A percentile compares a stretch with the other conserved stretches of the same genome.
Conservation (phyloP, 2,113 vertebrate genomes). For the Pygoscelis adeliae region DNA sequence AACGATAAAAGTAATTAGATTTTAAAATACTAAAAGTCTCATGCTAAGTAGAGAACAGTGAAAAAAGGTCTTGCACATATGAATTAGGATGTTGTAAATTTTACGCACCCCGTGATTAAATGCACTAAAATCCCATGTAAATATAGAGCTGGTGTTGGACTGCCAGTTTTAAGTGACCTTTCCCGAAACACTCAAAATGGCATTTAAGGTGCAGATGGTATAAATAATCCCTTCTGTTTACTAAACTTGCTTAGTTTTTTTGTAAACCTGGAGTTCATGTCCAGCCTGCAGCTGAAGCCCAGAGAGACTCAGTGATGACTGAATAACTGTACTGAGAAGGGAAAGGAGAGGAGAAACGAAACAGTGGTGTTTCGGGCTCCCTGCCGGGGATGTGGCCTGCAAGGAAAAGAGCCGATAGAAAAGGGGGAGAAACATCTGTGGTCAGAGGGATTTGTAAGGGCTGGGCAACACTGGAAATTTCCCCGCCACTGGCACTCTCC, state of each 20-base stretch:
- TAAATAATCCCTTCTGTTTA: slow-evolving; percentile 51
- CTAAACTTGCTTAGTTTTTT: slow-evolving; percentile 31
- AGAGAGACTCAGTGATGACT: neutral
- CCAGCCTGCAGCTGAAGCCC: neutral
- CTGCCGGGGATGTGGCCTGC: rapidly evolving
- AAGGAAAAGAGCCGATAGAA: neutral
- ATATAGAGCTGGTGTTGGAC: neutral
- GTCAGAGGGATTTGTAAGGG: neutral
- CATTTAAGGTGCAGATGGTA: neutral
- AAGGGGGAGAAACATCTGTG: neutral
- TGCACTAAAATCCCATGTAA: neutral
- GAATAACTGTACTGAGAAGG: neutral
- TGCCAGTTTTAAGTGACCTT: neutral
- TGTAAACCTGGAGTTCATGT: slow-evolving; percentile 4
- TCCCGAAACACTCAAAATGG: neutral
- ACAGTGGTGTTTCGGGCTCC: rapidly evolving
- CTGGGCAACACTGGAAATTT: neutral
- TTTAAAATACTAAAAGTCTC: neutral
- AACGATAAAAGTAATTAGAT: neutral
- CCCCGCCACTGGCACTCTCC: neutral
- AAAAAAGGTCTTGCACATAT: neutral
- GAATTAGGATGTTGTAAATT: neutral
- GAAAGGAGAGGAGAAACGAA: neutral
- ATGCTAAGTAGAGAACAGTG: neutral
- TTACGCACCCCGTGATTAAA: neutral